Evolutionary conservation across 35 echinoderm and acorn worm species (phyloP).

Genomic region (Ophiothrix spiculata): DNA sequence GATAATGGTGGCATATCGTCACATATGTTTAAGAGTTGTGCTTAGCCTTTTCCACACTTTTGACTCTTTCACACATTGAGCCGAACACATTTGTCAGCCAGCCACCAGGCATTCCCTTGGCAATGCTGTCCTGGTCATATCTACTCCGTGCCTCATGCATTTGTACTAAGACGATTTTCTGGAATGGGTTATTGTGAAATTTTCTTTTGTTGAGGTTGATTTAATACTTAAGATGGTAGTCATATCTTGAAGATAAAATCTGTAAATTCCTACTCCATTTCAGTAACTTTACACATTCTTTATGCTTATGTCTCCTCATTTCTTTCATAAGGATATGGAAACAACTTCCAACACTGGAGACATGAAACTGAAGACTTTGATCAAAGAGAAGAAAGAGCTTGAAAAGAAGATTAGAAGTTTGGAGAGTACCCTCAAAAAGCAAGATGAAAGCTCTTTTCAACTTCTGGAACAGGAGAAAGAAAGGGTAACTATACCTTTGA

Average conservation of each 20-base stretch:
- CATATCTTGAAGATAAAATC: background rate
- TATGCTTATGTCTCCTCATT: background rate
- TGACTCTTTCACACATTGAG: too few relatives aligned
- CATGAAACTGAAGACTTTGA: slow-evolving; percentile 23
- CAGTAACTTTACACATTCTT: too few relatives aligned
- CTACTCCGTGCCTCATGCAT: too few relatives aligned
- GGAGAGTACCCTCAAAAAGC: slow-evolving; percentile 6
- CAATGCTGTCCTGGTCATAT: too few relatives aligned
- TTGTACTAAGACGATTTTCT: background rate
- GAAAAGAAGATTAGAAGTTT: slow-evolving; percentile 32
- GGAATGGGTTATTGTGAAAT: background rate
- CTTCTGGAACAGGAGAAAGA: slow-evolving; percentile 23
- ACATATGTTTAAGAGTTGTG: too few relatives aligned
- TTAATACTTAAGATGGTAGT: background rate
- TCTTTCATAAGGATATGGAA: slow-evolving; percentile 15
- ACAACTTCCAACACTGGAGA: background rate
- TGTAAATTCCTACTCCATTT: background rate
- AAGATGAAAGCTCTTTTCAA: slow-evolving; percentile 24
- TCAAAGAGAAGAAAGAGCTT: slow-evolving; percentile 19
- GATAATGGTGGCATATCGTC: too few relatives aligned
- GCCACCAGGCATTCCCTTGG: too few relatives aligned
- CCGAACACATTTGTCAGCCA: too few relatives aligned
- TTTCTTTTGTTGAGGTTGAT: background rate
- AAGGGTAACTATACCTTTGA: slow-evolving; percentile 9
- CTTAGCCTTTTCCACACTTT: too few relatives aligned